Base-by-base conservation (phyloP, 2,888 invertebrate species). In the Polyommatus iphigenia region DNA sequence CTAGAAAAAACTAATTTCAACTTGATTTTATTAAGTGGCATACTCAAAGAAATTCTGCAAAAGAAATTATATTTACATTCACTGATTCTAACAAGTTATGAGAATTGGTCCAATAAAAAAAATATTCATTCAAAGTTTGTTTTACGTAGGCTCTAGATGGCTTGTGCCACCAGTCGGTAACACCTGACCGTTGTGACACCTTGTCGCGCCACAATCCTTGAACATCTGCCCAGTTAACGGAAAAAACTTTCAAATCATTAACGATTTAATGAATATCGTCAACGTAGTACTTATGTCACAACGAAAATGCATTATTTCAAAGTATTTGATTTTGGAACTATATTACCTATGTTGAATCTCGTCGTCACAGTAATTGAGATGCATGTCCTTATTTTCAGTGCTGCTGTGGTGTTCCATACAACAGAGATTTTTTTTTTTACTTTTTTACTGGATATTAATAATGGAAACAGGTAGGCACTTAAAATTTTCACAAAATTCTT, bases 181-280 rank as follows among this genome's bases (percentile, higher is more conserved):
- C 77, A 92, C 92, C 92, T 92, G 92, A 92, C 85, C 78, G 79
- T 82, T 81, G 82, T 83, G 87, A 90, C 93, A 93, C 92, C 92
- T 93, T 92, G 92, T 89, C 85, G 82, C 82, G 83, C 84, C 85
- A 84, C 89, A 89, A 90, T 89, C 88, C 88, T 86, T 87, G 86
- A 86, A 88, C 93, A 93, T 91, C 93, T 92, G 93, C 89, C 73
- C 77, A 72, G 77, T 78, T 78, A 78, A 73, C 77, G 77, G 77
- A 72, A 73, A 54, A 54, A 29, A 75, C 75, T 75, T 75, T 75
- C 50, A 54, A 75, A 75, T 75, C 75, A 54, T 75, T 75, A 75
- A 75, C 20, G 18, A 13, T 75, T 10, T 75, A 75, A 75, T 54
- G 41, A 73, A 46, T 54, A 18, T 20, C 46, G 1, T 50, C 24